Base-by-base conservation (phyloP, 1,140 invertebrate genomes). In the Lasaia peninsularis region DNA sequence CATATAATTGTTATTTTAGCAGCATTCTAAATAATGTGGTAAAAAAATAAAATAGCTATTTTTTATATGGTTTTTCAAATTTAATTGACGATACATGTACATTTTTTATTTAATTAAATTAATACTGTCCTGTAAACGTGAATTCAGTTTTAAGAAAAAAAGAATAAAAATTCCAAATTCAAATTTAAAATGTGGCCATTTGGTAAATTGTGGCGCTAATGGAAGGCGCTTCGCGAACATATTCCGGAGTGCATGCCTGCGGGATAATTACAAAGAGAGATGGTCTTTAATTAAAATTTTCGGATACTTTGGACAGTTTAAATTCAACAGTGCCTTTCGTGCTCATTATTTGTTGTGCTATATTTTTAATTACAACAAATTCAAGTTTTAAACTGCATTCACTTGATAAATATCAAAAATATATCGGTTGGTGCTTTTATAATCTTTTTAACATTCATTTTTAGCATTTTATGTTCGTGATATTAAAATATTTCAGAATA, bases 271-370 rank as follows among this genome's bases (percentile, higher is more conserved):
- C 61, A 61, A 63, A 50, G 48, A 48, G 35, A 40, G 66, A 66
- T 66, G 52, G 65, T 62, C 58, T 66, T 69, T 65, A 69, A 69
- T 71, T 71, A 71, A 66, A 71, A 69, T 63, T 69, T 69, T 71
- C 59, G 60, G 63, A 68, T 71, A 60, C 58, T 67, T 66, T 51
- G 62, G 62, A 24, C 35, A 37, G 35, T 58, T 58, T 51, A 60
- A 60, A 64, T 58, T 58, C 56, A 52, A 61, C 59, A 60, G 51
- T 54, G 32, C 60, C 58, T 63, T 64, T 56, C 52, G 18, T 35
- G 56, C 33, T 50, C 49, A 51, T 52, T 52, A 52, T 49, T 51
- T 24, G 49, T 40, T 54, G 20, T 24, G 48, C 37, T 40, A 40
- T 2, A 40, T 40, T 40, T 40, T 40, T 40, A 40, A 40, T 40